These are phyloP conservation scores for Pocillopora meandrina DNA, from an alignment of 92 coral and sea anemone genomes.

Conservation along the genomic window DNA sequence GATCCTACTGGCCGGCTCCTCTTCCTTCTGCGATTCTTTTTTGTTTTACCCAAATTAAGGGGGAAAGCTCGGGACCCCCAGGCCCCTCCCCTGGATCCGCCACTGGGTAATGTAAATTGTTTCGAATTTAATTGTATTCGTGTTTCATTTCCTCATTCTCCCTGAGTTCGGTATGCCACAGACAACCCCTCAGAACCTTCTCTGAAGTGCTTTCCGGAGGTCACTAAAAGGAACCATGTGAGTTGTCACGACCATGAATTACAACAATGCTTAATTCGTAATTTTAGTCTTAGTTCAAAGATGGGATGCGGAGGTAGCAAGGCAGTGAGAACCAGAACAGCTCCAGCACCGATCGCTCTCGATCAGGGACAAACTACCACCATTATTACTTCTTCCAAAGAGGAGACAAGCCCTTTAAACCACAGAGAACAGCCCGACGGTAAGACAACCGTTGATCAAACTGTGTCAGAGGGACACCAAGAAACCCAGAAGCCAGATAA, in stretches of 20 bases:
- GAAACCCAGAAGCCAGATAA: neutral
- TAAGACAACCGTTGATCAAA: neutral
- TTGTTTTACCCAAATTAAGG: no score
- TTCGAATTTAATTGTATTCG: no score
- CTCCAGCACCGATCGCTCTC: neutral
- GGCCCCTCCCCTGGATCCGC: no score
- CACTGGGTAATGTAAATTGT: no score
- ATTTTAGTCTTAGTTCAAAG: neutral
- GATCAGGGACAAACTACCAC: neutral
- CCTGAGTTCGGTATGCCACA: no score
- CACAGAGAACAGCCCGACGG: conserved; percentile 13
- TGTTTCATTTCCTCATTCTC: no score
- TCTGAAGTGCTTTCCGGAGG: no score
- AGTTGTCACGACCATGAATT: neutral
- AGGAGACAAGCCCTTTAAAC: neutral
- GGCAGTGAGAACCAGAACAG: neutral
- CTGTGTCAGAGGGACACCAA: neutral
- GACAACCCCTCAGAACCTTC: no score
- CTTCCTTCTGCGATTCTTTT: no score
- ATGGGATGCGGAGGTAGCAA: conserved; percentile 43
- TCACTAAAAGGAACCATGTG: no score
- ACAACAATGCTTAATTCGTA: neutral
- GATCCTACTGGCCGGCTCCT: no score
- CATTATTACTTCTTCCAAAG: neutral
- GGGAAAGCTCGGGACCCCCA: no score